These are phyloP conservation scores for Campopleginae sp. DNA, from an alignment of 2,888 invertebrate genomes.

Conservation along the genomic window DNA sequence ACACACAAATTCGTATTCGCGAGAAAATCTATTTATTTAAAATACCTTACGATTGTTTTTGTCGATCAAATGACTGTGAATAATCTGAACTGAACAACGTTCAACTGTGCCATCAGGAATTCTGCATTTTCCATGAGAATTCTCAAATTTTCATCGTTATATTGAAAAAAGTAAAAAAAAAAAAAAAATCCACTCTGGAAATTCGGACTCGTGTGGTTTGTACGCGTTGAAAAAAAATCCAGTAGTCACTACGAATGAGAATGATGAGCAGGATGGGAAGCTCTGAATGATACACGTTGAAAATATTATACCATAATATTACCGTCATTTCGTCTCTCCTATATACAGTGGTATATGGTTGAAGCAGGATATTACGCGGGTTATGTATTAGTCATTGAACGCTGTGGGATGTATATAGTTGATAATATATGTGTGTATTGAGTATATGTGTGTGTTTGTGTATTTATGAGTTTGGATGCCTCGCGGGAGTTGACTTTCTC, in stretches of 20 bases:
- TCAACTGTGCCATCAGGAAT: not conserved
- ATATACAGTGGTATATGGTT: not conserved
- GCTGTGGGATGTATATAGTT: constrained; percentile 2
- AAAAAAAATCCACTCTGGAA: too few relatives aligned
- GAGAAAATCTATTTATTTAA: not conserved
- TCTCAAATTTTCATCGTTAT: too few relatives aligned
- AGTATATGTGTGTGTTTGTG: not conserved
- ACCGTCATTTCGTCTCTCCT: constrained; percentile 7
- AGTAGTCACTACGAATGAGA: not conserved
- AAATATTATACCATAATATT: constrained; percentile 38
- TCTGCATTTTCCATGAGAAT: too few relatives aligned
- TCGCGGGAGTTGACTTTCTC: constrained; percentile 63
- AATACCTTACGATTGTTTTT: not conserved
- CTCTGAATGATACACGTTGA: constrained; percentile 14
- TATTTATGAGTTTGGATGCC: constrained; percentile 48
- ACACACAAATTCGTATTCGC: not conserved
- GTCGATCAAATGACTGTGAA: not conserved
- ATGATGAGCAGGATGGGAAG: constrained; percentile 21
- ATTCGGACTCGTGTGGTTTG: too few relatives aligned
- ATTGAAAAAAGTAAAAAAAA: too few relatives aligned
- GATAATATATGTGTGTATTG: not conserved
- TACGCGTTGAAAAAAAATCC: not conserved
- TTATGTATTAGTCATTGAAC: constrained; percentile 52
- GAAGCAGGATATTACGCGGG: constrained; percentile 40
- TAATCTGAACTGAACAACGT: not conserved